phyloP scores from a whole-genome alignment of 1,140 invertebrate species.

The Temnothorax nylanderi region DNA sequence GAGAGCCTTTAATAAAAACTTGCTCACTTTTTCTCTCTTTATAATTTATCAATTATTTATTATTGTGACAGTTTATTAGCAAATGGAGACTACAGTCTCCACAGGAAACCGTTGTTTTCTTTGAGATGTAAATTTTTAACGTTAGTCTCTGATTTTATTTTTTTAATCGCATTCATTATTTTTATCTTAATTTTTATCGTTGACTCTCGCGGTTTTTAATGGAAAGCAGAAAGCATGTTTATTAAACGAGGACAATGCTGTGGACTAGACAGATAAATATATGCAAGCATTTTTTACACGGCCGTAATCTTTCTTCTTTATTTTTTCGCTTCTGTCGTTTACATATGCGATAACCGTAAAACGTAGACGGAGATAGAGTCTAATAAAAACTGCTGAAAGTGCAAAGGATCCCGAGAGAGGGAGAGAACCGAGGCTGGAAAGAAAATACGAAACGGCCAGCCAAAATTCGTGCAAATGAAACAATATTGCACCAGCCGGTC shows the following conservation, averaged over 20 bases:
- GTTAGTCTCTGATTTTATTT: background rate
- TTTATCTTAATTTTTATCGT: background rate
- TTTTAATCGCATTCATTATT: background rate
- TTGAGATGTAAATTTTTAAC: background rate
- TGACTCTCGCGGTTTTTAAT: constrained; percentile 4
- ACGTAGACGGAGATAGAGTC: constrained; percentile 53
- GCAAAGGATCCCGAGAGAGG: constrained; percentile 17
- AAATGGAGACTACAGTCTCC: background rate
- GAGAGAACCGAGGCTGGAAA: constrained; percentile 16
- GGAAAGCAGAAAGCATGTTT: constrained; percentile 8
- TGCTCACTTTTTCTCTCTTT: background rate
- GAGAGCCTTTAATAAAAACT: background rate
- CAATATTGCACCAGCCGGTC: constrained; percentile 55
- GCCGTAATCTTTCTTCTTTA: constrained; percentile 21
- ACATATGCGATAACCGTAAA: constrained; percentile 49
- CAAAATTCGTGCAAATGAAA: constrained; percentile 58
- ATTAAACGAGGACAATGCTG: constrained; percentile 6
- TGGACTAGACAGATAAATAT: constrained; percentile 19
- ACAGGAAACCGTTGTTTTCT: background rate
- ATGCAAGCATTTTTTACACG: constrained; percentile 47
- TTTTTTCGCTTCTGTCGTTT: constrained; percentile 41
- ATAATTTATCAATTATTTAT: background rate
- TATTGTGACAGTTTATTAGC: background rate
- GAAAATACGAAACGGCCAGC: constrained; percentile 43
- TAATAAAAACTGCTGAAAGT: constrained; percentile 53